Base-by-base conservation (phyloP, 2,888 invertebrate species). In the Rhagonycha lutea region DNA sequence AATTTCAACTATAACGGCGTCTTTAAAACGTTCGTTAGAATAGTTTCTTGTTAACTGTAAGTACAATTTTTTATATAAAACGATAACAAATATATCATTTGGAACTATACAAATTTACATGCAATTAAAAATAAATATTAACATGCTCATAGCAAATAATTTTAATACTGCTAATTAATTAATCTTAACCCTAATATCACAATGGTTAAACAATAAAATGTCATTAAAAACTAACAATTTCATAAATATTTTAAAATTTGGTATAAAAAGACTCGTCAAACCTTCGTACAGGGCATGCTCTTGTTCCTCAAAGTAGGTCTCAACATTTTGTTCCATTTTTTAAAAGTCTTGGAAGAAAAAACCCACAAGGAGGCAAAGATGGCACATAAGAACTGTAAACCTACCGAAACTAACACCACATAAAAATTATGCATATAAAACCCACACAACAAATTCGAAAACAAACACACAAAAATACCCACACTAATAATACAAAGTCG, bases 401-500 rank as follows among this genome's bases (percentile, higher is more conserved):
- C 82, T 73, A 85, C 78, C 74, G 82, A 82, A 65, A 85, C 69
- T 78, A 86, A 79, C 63, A 84, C 81, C 11, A 83, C 77, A 18
- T 82, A 82, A 65, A 85, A 80, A n/a, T 79, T 81, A 74, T 83
- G 82, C 63, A n/a, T 65, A 75, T 84, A 84, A 74, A 85, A 84
- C 76, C 83, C 82, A 79, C 94, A 94, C 23, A 91, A 92, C n/a
- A 96, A 90, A 73, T 93, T 92, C 14, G 92, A 89, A 10, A 93
- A 89, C 12, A 95, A 94, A 12, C 96, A 92, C 18, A 93, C 87
- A 14, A 94, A 91, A 87, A 96, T 96, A 14, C 96, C 89, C 2
- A 94, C 88, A 1, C 94, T 94, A 83, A 95, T 96, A 3, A 95
- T 91, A 2, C 94, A 94, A 76, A 96, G 92, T 26, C 96, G 91